phyloP scores from a whole-genome alignment of 2,888 invertebrate species.

The Corythucha ciliata region DNA sequence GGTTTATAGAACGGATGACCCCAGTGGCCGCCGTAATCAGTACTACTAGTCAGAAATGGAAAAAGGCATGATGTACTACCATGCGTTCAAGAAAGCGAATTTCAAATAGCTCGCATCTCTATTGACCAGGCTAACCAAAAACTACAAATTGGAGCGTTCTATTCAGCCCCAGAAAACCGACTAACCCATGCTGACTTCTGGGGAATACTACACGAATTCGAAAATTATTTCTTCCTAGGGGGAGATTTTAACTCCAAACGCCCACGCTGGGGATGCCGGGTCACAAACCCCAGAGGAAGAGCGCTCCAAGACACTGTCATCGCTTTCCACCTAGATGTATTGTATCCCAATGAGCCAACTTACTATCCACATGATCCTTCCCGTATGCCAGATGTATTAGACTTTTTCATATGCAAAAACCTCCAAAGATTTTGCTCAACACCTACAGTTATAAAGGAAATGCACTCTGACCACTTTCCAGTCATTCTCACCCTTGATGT shows the following conservation, averaged over 20 bases:
- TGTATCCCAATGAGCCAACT: not conserved
- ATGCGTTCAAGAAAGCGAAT: slow-evolving; percentile 3
- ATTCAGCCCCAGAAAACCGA: no score
- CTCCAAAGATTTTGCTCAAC: not conserved
- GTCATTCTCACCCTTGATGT: not conserved
- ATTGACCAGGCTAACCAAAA: not conserved
- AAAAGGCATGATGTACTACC: slow-evolving; percentile 1
- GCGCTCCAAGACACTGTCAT: no score
- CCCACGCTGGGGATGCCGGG: not conserved
- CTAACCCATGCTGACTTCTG: not conserved
- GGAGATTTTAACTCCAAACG: slow-evolving; percentile 3
- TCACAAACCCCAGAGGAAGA: slow-evolving; percentile 4
- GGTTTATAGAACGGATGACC: not conserved
- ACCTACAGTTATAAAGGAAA: not conserved
- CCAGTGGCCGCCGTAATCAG: slow-evolving; percentile 1
- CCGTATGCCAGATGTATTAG: not conserved
- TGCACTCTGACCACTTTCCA: slow-evolving; percentile 5
- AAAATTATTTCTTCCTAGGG: not conserved
- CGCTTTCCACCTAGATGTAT: not conserved
- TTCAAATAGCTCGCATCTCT: not conserved
- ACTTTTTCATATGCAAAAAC: slow-evolving; percentile 5
- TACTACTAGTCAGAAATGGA: not conserved
- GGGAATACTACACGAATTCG: not conserved
- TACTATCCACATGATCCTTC: not conserved
- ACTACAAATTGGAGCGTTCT: not conserved